Evolutionary conservation across 2,797 vertebrate genomes (phyloP).

Genomic region (Pyrocephalus nanus): DNA sequence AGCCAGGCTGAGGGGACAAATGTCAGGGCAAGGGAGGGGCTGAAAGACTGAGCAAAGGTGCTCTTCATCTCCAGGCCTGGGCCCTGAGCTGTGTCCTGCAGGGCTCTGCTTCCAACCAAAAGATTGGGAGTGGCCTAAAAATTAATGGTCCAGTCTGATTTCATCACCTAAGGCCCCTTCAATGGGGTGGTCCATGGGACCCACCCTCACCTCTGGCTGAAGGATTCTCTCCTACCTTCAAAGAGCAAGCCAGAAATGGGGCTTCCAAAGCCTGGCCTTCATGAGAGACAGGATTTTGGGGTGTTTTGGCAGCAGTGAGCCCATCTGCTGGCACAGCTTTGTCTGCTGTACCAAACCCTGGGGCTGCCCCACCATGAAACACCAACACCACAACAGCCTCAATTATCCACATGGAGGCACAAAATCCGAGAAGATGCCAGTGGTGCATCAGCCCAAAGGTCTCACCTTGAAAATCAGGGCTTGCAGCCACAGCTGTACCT

Average conservation of each 20-base stretch:
- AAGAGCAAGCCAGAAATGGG: background rate
- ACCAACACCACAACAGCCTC: background rate
- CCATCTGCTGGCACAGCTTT: background rate
- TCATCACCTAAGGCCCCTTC: background rate
- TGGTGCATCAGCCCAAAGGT: background rate
- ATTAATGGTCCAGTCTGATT: background rate
- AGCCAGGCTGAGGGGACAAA: background rate
- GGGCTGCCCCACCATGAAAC: background rate
- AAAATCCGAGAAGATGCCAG: background rate
- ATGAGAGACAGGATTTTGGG: background rate
- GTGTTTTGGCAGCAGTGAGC: background rate
- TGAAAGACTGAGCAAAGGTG: background rate
- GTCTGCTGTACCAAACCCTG: background rate
- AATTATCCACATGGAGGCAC: accelerated
- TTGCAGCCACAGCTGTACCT: background rate
- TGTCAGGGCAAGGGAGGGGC: background rate
- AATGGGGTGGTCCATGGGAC: accelerated
- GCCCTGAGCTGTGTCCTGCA: background rate
- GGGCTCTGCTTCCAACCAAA: background rate
- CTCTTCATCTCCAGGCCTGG: background rate
- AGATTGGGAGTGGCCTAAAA: background rate
- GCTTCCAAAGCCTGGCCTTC: background rate
- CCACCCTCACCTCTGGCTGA: background rate
- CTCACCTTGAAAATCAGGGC: background rate
- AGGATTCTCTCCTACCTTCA: background rate